Evolutionary conservation across 2,797 vertebrate genomes (phyloP).

Genomic region (Sebastes ruberrimus): DNA sequence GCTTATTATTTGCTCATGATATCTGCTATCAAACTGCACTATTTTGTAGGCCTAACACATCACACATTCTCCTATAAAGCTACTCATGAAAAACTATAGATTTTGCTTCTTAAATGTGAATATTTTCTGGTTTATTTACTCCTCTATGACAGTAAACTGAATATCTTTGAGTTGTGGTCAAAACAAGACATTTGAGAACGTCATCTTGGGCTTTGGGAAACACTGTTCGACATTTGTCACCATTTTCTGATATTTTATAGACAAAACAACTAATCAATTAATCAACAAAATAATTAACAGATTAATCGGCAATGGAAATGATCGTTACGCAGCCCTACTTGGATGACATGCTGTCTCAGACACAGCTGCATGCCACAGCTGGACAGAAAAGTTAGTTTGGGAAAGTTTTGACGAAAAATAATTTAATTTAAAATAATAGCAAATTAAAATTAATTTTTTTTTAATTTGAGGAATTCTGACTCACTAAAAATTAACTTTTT

Average conservation of each 20-base stretch:
- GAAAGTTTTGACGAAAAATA: background rate
- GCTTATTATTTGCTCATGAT: conserved; percentile 33
- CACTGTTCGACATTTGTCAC: no score
- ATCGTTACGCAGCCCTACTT: background rate
- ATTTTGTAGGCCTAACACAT: background rate
- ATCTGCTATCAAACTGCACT: conserved; percentile 1
- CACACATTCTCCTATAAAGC: background rate
- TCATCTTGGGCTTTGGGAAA: no score
- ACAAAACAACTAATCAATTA: no score
- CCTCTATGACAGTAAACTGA: no score
- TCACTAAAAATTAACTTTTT: background rate
- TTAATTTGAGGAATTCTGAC: background rate
- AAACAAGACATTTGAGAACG: no score
- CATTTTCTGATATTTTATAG: no score
- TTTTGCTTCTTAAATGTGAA: no score
- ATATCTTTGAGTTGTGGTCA: no score
- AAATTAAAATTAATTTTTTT: background rate
- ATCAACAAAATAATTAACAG: no score
- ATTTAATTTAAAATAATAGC: no score
- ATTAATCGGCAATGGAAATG: rapidly evolving
- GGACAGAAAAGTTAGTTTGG: background rate
- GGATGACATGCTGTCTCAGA: background rate
- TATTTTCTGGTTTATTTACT: no score
- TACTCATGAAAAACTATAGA: background rate
- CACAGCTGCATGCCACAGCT: background rate